Percentiles rank a stretch among this genome's conserved stretches.
Conservation (phyloP, 64 coral and sea anemone species). For the Pocillopora verrucosa region DNA sequence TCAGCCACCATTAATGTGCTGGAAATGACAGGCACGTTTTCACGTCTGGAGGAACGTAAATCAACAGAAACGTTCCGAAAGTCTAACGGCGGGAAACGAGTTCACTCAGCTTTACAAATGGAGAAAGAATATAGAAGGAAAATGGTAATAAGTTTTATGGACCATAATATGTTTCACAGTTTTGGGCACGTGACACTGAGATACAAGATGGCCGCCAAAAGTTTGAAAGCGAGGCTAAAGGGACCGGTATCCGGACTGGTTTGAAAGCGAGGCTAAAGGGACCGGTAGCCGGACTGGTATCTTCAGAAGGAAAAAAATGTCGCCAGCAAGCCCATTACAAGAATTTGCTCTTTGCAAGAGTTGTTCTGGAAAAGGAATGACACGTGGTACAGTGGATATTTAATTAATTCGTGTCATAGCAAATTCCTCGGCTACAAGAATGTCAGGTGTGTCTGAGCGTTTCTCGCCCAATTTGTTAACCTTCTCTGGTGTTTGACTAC, state of each 20-base stretch:
- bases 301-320: no score
- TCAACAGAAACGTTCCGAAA: slow-evolving; percentile 39
- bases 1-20: slow-evolving; percentile 43
- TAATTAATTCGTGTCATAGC: no score
- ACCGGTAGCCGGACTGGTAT: no score
- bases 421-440: no score
- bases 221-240: slow-evolving; percentile 2
- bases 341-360: no score
- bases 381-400: no score
- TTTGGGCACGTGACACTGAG: slow-evolving; percentile 56
- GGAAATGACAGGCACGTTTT: slow-evolving; percentile 29
- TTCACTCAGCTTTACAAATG: slow-evolving; percentile 65
- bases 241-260: not conserved
- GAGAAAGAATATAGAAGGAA: slow-evolving; percentile 70
- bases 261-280: no score
- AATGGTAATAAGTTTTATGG: slow-evolving; percentile 57
- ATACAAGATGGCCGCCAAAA: slow-evolving; percentile 40
- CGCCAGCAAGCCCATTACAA: no score
- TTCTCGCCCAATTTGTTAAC: no score
- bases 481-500: no score
- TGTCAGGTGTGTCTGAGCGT: no score
- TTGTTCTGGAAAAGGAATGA: no score
- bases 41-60: slow-evolving; percentile 10
- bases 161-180: slow-evolving; percentile 44
- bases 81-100: slow-evolving; percentile 86